These are phyloP conservation scores for Potamilus streckersoni DNA, from an alignment of 1,140 invertebrate genomes.

Conservation along the genomic window DNA sequence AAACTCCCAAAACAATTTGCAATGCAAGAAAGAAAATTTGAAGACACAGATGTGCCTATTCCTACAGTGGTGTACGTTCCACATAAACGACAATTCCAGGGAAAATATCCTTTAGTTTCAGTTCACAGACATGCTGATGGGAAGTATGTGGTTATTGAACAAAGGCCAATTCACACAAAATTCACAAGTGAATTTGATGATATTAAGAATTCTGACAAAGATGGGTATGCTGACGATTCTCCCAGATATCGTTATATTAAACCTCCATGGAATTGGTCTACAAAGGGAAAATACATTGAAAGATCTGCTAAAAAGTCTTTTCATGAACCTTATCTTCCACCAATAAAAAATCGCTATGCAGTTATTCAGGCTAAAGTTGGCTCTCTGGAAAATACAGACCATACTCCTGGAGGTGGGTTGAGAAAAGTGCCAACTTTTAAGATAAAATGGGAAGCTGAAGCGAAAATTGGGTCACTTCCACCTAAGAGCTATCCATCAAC, in stretches of 20 bases:
- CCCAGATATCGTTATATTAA: slow-evolving; percentile 26
- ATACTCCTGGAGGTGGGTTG: slow-evolving; percentile 55
- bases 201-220: slow-evolving; percentile 6
- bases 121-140: slow-evolving; percentile 48
- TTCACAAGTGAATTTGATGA: slow-evolving; percentile 21
- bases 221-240: slow-evolving; percentile 22
- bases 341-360: slow-evolving; percentile 30
- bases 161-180: slow-evolving; percentile 41
- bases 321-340: slow-evolving; percentile 42
- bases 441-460: slow-evolving; percentile 83
- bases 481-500: slow-evolving; percentile 5
- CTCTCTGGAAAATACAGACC: slow-evolving; percentile 48
- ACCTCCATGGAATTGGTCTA: slow-evolving; percentile 44
- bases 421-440: slow-evolving; percentile 75
- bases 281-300: slow-evolving; percentile 37
- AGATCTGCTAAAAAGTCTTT: slow-evolving; percentile 36
- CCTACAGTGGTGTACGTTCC: slow-evolving; percentile 43
- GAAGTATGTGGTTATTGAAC: slow-evolving; percentile 54
- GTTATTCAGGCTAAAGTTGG: slow-evolving; percentile 47
- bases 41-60: slow-evolving; percentile 24
- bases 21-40: slow-evolving; percentile 22
- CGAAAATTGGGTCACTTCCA: slow-evolving; percentile 82
- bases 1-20: too few species aligned
- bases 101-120: slow-evolving; percentile 40
- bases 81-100: slow-evolving; percentile 30